A percentile compares a stretch with the other conserved stretches of the same genome.
Conservation (phyloP, 2,888 invertebrate genomes). For the Penaeus monodon region DNA sequence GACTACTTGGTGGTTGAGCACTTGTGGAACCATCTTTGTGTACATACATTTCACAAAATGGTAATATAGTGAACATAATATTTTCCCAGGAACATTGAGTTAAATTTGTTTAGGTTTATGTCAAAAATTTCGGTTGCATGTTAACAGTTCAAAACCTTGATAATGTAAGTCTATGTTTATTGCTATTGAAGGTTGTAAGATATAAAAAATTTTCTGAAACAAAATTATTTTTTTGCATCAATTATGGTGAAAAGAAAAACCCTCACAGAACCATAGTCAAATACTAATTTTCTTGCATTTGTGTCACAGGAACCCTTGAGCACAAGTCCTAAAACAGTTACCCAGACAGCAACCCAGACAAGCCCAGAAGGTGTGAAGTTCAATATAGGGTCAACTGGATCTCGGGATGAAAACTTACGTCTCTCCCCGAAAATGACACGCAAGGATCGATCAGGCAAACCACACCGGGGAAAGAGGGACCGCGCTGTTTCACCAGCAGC, state of each 20-base stretch:
- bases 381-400: constrained; percentile 74
- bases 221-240: not conserved
- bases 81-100: too few species aligned
- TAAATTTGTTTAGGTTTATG: too few species aligned
- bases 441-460: constrained; percentile 73
- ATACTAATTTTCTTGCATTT: constrained; percentile 16
- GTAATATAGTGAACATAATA: too few species aligned
- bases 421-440: constrained; percentile 74
- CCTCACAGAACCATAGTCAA: not conserved
- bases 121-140: too few species aligned
- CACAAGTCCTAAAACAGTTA: constrained; percentile 71
- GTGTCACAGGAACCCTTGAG: constrained; percentile 69
- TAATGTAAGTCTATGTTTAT: too few species aligned
- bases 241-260: not conserved
- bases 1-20: too few species aligned
- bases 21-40: too few species aligned
- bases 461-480: constrained; percentile 69
- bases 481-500: constrained; percentile 70
- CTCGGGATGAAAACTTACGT: constrained; percentile 72
- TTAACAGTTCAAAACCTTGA: too few species aligned
- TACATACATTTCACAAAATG: too few species aligned
- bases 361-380: constrained; percentile 77
- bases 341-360: constrained; percentile 80
- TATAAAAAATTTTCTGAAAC: not conserved
- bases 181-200: too few species aligned